Conservation (phyloP, 1,140 invertebrate genomes). For the Pseudomyrmex pallidus region DNA sequence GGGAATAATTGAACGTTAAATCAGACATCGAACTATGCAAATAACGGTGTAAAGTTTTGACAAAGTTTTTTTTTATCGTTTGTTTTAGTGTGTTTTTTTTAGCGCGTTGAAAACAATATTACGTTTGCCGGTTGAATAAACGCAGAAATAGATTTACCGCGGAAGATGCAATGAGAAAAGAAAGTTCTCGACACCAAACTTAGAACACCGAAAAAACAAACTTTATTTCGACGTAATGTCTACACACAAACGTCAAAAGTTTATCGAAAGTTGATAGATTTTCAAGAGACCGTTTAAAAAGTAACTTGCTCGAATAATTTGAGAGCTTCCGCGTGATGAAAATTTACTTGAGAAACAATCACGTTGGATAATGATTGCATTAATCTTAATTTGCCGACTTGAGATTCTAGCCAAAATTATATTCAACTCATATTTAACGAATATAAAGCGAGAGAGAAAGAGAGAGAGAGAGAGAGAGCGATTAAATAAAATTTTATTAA, state of each 20-base stretch:
- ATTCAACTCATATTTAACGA: too few species aligned
- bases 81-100: neutral
- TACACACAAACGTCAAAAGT: constrained; percentile 18
- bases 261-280: neutral
- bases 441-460: too few species aligned
- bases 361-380: too few species aligned
- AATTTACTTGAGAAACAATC: constrained; percentile 16
- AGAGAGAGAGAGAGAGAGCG: too few species aligned
- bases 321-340: neutral
- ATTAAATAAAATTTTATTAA: too few species aligned
- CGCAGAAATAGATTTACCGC: constrained; percentile 32
- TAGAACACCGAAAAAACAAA: constrained; percentile 19
- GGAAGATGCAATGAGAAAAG: constrained; percentile 24
- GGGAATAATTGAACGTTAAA: constrained; percentile 31
- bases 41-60: constrained; percentile 11
- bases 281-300: constrained; percentile 14
- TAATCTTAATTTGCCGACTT: too few species aligned
- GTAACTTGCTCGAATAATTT: neutral
- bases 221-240: constrained; percentile 37
- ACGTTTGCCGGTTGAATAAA: constrained; percentile 18
- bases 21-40: neutral
- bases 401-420: too few species aligned
- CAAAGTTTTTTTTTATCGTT: constrained; percentile 9
- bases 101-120: neutral
- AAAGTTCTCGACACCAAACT: constrained; percentile 32